Conservation (phyloP, 2,797 vertebrate genomes). For the Apogon hyalosoma region DNA sequence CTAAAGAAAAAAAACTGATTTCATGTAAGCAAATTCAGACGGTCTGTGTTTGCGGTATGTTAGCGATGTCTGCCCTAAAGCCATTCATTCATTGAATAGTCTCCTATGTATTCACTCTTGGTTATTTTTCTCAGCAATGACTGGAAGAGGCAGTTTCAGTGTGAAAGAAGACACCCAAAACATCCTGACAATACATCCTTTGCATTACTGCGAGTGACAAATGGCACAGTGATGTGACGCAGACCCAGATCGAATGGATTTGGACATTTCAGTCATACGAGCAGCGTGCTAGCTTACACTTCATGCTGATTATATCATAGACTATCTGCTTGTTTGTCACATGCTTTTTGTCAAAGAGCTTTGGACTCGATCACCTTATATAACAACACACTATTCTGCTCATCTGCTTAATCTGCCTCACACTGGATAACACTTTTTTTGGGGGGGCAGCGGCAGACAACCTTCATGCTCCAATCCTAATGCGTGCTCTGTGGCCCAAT, state of each 20-base stretch:
- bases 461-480: constrained; percentile 44
- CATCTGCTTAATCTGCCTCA: constrained; percentile 70
- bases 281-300: constrained; percentile 44
- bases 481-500: constrained; percentile 26
- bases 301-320: constrained; percentile 65
- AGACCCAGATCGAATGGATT: constrained; percentile 37
- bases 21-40: too few species aligned
- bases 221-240: constrained; percentile 9
- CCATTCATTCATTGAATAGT: not conserved
- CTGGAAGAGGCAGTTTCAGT: not conserved
- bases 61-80: not conserved
- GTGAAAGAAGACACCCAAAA: not conserved
- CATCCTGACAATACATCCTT: constrained; percentile 3
- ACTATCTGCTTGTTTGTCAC: constrained; percentile 57
- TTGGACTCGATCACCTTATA: constrained; percentile 70
- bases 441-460: constrained; percentile 21
- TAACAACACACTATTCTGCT: constrained; percentile 71
- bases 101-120: not conserved
- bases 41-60: too few species aligned
- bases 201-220: constrained; percentile 5
- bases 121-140: not conserved
- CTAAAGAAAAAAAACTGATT: too few species aligned
- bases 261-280: constrained; percentile 43
- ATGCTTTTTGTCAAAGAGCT: constrained; percentile 70
- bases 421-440: constrained; percentile 44